A percentile compares a stretch with the other conserved stretches of the same genome.
phyloP scores from a whole-genome alignment of 1,140 invertebrate species.

The Brachystomella parvula region DNA sequence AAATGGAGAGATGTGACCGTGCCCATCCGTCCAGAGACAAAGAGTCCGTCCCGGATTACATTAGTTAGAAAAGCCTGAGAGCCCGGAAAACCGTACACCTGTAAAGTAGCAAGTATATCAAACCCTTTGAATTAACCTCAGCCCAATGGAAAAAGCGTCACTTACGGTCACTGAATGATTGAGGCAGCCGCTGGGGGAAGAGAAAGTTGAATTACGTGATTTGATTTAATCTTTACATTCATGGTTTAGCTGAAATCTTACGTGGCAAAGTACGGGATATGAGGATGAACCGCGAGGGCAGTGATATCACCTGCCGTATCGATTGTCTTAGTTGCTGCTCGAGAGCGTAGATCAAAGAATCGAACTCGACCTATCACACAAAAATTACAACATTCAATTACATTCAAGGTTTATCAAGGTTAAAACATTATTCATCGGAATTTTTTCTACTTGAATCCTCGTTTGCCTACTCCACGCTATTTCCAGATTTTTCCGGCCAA shows the following conservation, averaged over 20 bases:
- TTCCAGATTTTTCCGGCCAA: no score
- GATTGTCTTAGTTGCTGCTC: constrained; percentile 29
- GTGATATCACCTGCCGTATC: constrained; percentile 32
- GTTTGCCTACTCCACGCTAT: no score
- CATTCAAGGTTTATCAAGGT: constrained; percentile 55
- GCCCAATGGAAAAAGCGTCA: no score
- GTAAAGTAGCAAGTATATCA: no score
- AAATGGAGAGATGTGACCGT: constrained; percentile 34
- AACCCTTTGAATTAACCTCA: no score
- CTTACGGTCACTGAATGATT: constrained; percentile 71
- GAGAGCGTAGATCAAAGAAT: constrained; percentile 34
- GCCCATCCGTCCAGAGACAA: constrained; percentile 34
- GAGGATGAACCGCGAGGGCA: constrained; percentile 31
- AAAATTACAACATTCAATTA: constrained; percentile 62
- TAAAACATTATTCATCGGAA: no score
- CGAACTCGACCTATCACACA: constrained; percentile 4
- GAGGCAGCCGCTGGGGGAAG: constrained; percentile 60
- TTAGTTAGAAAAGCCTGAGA: constrained; percentile 31
- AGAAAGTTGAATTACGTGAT: constrained; percentile 1
- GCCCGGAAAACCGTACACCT: constrained; percentile 43
- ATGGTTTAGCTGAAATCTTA: constrained; percentile 13
- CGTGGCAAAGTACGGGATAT: constrained; percentile 34
- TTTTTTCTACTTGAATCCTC: no score
- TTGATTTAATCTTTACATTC: background rate
- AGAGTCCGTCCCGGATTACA: constrained; percentile 32